Evolutionary conservation across 2,113 vertebrate species (phyloP).

Genomic region (Cercopithecus mona): DNA sequence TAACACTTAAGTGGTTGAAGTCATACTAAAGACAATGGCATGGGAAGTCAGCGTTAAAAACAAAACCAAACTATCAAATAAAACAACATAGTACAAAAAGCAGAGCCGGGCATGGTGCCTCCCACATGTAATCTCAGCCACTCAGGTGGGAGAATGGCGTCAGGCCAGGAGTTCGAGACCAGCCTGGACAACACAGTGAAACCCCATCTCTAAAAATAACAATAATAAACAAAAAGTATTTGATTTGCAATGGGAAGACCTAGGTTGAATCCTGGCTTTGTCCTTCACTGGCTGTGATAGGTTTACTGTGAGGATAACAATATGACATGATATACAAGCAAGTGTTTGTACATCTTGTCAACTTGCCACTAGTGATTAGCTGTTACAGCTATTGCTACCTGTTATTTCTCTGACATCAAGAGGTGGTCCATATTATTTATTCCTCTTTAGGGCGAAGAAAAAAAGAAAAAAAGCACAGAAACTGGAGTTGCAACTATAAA

Average conservation of each 20-base stretch:
- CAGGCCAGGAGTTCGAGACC: background rate
- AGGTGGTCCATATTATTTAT: slow-evolving; percentile 4
- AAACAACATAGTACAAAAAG: background rate
- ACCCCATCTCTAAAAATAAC: background rate
- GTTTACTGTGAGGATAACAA: background rate
- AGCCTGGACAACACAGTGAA: background rate
- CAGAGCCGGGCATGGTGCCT: background rate
- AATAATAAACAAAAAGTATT: background rate
- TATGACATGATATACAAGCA: background rate
- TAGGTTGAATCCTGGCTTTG: slow-evolving; percentile 12
- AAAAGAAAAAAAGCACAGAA: background rate
- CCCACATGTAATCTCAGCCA: too few species aligned
- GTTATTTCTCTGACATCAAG: background rate
- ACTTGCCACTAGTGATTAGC: background rate
- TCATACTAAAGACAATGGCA: slow-evolving; percentile 22
- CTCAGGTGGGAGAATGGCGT: too few species aligned
- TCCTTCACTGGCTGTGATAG: background rate
- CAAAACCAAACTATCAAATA: background rate
- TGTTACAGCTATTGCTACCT: background rate
- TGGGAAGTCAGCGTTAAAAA: background rate
- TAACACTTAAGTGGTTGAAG: slow-evolving; percentile 14
- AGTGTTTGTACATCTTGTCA: background rate
- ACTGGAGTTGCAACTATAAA: background rate
- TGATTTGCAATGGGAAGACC: background rate
- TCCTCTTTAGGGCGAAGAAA: slow-evolving; percentile 1